phyloP scores from a whole-genome alignment of 2,888 invertebrate species.

The Drosophila merina region DNA sequence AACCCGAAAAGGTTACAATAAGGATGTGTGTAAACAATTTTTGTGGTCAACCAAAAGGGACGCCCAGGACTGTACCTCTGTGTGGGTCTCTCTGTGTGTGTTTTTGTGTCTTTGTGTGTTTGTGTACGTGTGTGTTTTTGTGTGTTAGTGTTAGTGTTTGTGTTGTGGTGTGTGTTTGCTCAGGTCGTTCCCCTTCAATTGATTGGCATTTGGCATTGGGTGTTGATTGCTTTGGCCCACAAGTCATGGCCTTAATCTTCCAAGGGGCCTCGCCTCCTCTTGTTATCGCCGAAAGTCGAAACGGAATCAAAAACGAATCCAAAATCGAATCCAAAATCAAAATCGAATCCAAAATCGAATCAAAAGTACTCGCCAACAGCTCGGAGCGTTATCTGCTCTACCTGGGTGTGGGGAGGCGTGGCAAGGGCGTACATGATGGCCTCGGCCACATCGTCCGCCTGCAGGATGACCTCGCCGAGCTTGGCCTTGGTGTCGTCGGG shows the following conservation, averaged over 20 bases:
- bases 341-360: slow-evolving; percentile 11
- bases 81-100: neutral
- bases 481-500: slow-evolving; percentile 64
- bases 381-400: slow-evolving; percentile 79
- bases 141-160: slow-evolving; percentile 3
- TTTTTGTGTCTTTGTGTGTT: neutral
- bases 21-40: slow-evolving; percentile 36
- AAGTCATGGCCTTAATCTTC: slow-evolving; percentile 6
- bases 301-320: neutral
- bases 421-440: slow-evolving; percentile 79
- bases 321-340: neutral
- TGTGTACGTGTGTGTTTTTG: too few species aligned
- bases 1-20: slow-evolving; percentile 61
- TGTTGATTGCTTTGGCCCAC: slow-evolving; percentile 54
- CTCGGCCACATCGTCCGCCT: slow-evolving; percentile 79
- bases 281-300: neutral
- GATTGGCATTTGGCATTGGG: slow-evolving; percentile 55
- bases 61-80: too few species aligned
- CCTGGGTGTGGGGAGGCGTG: slow-evolving; percentile 76
- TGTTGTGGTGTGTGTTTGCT: slow-evolving; percentile 19
- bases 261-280: neutral
- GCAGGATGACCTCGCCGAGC: slow-evolving; percentile 70
- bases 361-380: slow-evolving; percentile 80
- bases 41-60: slow-evolving; percentile 22
- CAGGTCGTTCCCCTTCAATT: slow-evolving; percentile 41